Conservation (phyloP, 2,888 invertebrate genomes). For the Calameuta pallipes region DNA sequence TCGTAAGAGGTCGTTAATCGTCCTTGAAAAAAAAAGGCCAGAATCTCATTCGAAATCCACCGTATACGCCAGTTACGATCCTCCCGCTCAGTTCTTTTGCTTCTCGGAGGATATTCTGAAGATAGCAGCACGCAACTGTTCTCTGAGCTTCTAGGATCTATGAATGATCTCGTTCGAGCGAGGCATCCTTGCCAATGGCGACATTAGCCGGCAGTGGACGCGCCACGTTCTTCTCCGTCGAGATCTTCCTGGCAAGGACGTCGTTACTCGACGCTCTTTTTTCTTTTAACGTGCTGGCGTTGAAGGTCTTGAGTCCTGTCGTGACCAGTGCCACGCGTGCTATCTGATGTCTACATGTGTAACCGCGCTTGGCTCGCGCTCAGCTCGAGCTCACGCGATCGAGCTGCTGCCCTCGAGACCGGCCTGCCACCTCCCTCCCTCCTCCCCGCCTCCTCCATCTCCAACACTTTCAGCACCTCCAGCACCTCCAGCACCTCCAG, state of each 20-base stretch:
- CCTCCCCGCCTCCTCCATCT: conserved; percentile 24
- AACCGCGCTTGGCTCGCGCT: conserved; percentile 33
- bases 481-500: too few relatives aligned
- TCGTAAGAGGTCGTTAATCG: conserved; percentile 1
- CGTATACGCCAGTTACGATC: background rate
- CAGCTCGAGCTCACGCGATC: conserved; percentile 45
- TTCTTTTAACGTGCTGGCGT: conserved; percentile 2
- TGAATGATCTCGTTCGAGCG: too few relatives aligned
- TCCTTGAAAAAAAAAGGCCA: background rate
- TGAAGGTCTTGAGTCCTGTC: conserved; percentile 11
- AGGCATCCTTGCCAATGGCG: too few relatives aligned
- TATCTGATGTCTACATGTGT: conserved; percentile 56
- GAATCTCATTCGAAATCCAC: background rate
- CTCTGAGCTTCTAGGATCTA: too few relatives aligned
- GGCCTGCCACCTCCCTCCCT: conserved; percentile 6
- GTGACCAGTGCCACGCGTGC: conserved; percentile 50
- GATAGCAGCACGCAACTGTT: too few relatives aligned
- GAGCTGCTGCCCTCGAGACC: conserved; percentile 29
- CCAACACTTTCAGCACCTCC: conserved; percentile 40
- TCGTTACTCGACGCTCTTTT: background rate
- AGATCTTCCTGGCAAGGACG: background rate
- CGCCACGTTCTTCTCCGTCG: too few relatives aligned
- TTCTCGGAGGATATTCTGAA: too few relatives aligned
- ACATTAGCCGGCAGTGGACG: too few relatives aligned
- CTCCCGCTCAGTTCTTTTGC: background rate